Evolutionary conservation across 37 sponge, comb jelly and placozoan genomes (phyloP).

Genomic region (Geodia barretti): DNA sequence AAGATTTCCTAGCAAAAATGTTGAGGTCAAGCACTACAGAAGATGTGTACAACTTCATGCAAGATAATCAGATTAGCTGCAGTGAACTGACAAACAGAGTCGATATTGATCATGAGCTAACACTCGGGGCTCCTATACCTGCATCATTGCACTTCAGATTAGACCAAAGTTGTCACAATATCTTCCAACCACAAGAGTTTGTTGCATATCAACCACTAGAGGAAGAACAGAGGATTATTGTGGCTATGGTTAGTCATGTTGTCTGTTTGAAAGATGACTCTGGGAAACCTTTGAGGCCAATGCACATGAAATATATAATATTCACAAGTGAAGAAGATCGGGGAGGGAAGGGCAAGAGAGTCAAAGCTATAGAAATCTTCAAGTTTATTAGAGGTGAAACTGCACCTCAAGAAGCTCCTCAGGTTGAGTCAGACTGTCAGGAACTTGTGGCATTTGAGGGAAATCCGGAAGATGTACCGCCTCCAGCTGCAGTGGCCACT

Average conservation of each 20-base stretch:
- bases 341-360: slow-evolving; percentile 6
- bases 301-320: slow-evolving; percentile 20
- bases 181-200: slow-evolving; percentile 47
- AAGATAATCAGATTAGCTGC: not conserved
- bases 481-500: not conserved
- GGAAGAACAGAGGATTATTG: slow-evolving; percentile 18
- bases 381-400: slow-evolving; percentile 27
- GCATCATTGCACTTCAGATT: slow-evolving; percentile 18
- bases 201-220: slow-evolving; percentile 62
- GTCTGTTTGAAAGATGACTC: not conserved
- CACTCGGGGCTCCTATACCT: slow-evolving; percentile 46
- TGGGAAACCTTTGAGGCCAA: not conserved
- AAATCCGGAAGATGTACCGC: not conserved
- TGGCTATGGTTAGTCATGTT: slow-evolving; percentile 45
- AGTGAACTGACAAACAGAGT: not conserved
- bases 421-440: not conserved
- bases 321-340: not conserved
- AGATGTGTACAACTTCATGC: not conserved
- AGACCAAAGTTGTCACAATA: slow-evolving; percentile 37
- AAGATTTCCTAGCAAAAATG: not conserved
- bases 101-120: not conserved
- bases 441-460: slow-evolving; percentile 2
- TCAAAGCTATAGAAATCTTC: slow-evolving; percentile 26
- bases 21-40: not conserved
- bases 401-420: not conserved